A percentile compares a stretch with the other conserved stretches of the same genome.
Conservation (phyloP, 2,888 invertebrate species). For the Pollenia griseotomentosa region DNA sequence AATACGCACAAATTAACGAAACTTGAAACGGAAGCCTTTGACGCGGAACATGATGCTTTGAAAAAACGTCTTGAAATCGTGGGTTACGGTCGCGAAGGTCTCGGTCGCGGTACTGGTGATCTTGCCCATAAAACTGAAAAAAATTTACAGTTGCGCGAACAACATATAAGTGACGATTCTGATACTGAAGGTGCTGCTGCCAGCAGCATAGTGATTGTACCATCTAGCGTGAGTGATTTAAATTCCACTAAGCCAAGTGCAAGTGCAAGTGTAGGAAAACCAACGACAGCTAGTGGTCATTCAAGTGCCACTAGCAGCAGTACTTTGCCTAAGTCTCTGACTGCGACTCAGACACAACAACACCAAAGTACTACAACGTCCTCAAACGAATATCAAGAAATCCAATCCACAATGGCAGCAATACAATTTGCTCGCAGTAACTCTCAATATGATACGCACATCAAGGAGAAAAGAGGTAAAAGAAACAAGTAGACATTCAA, state of each 20-base stretch:
- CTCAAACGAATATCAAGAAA: slow-evolving; percentile 81
- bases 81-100: slow-evolving; percentile 70
- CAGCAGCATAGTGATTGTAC: slow-evolving; percentile 80
- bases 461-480: slow-evolving; percentile 93
- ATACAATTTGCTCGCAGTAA: slow-evolving; percentile 91
- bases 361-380: slow-evolving; percentile 76
- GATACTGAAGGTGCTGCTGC: slow-evolving; percentile 81
- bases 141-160: slow-evolving; percentile 20
- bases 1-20: slow-evolving; percentile 61
- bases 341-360: slow-evolving; percentile 78
- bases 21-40: slow-evolving; percentile 29
- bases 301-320: slow-evolving; percentile 74
- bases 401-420: slow-evolving; percentile 88
- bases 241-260: slow-evolving; percentile 50
- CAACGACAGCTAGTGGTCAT: slow-evolving; percentile 68
- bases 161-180: slow-evolving; percentile 78
- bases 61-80: slow-evolving; percentile 71
- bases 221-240: slow-evolving; percentile 66
- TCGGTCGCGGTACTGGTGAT: slow-evolving; percentile 62
- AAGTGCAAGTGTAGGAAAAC: slow-evolving; percentile 64
- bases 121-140: slow-evolving; percentile 50
- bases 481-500: not conserved
- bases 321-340: slow-evolving; percentile 81
- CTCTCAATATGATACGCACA: slow-evolving; percentile 94
- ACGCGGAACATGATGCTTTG: slow-evolving; percentile 50